Base-by-base conservation (phyloP, 2,888 invertebrate genomes). In the Cremastobaeus sp. region DNA sequence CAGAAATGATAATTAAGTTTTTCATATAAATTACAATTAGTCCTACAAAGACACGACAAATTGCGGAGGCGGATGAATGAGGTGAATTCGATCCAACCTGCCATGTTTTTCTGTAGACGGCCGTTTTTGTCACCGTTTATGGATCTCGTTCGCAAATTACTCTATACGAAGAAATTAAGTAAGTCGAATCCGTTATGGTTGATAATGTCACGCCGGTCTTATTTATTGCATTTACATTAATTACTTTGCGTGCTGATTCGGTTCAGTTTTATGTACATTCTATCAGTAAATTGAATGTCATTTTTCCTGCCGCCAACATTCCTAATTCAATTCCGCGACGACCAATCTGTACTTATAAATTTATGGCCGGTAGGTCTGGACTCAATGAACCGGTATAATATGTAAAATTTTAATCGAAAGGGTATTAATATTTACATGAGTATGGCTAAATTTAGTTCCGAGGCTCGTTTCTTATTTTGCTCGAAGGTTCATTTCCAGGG, bases 151-250 rank as follows among this genome's bases (percentile, higher is more conserved):
- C 37, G 59, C 45, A 59, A 45, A 60, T 69, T 69, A 32, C 52
- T 37, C 35, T 47, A 28, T 8, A 15, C 9, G 39, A 48, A 55
- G 48, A 47, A 55, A 60, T 59, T 68, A 28, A 52, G 59, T 59
- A 39, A 59, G 25, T 35, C 17, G 50, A 50, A 34, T 60, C 60
- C 69, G 60, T 69, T 62, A 62, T 47, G 52, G 68, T 54, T 21
- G 52, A 52, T 60, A 69, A 52, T 60, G 59, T 69, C 60, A 60
- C 59, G 15, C 15, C 2, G 32, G 18, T 17, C 18, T 69, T 43
- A 69, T 60, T 69, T 69, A 60, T 60, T 45, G 21, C 54, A 9
- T 37, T 54, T 39, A 21, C 48, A 48, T 57, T 57, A 57, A 66
- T 55, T 66, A 45, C 55, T 34, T 66, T 21, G 48, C 66, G 55